A percentile compares a stretch with the other conserved stretches of the same genome.
Conservation (phyloP, 1,140 invertebrate species). For the Achatina immaculata region DNA sequence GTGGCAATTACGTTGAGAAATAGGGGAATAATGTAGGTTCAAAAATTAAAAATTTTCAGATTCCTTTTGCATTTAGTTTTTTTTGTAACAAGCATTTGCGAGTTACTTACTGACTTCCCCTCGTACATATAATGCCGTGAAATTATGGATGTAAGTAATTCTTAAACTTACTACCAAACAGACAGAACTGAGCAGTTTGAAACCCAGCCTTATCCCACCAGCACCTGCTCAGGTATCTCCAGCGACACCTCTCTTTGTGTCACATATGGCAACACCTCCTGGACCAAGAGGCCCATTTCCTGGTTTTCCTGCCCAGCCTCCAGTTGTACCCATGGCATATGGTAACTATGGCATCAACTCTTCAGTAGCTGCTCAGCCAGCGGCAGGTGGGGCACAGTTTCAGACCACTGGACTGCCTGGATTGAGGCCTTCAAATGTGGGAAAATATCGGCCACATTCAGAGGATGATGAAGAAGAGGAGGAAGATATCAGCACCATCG, state of each 20-base stretch:
- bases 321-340: conserved; percentile 1
- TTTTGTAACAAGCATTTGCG: no score
- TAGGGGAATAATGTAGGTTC: no score
- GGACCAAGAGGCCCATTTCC: conserved; percentile 19
- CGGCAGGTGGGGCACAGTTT: conserved; percentile 27
- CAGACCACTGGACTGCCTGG: conserved; percentile 43
- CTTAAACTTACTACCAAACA: neutral
- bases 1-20: no score
- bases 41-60: no score
- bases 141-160: neutral
- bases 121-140: no score
- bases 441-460: conserved; percentile 41
- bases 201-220: neutral
- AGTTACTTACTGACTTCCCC: no score
- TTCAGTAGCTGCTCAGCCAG: conserved; percentile 42
- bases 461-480: conserved; percentile 49
- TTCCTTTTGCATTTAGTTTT: no score
- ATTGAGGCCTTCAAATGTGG: conserved; percentile 38
- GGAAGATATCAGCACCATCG: conserved; percentile 54
- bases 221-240: conserved; percentile 3
- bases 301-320: conserved; percentile 11
- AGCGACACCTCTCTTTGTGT: conserved; percentile 16
- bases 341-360: conserved; percentile 48
- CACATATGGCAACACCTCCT: neutral
- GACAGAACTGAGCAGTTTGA: conserved; percentile 14